phyloP scores from a whole-genome alignment of 2,888 invertebrate genomes.

The Camptogramma bilineatum region DNA sequence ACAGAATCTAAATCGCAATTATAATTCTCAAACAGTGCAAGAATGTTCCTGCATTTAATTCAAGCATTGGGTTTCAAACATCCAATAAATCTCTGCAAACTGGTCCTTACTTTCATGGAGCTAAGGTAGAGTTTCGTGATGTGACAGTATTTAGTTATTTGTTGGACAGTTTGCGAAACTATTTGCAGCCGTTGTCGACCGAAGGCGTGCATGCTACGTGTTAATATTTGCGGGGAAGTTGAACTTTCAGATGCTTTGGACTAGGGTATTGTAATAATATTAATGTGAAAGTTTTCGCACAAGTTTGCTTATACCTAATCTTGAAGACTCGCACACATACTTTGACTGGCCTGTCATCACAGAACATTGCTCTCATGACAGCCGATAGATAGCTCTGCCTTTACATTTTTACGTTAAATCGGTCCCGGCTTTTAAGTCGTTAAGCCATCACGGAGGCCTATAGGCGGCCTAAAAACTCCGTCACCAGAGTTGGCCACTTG shows the following conservation, averaged over 20 bases:
- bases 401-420: too few species aligned
- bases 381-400: too few species aligned
- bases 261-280: not conserved
- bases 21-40: not conserved
- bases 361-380: too few species aligned
- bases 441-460: too few species aligned
- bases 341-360: too few species aligned
- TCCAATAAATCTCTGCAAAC: not conserved
- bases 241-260: not conserved
- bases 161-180: conserved; percentile 61
- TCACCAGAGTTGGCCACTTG: too few species aligned
- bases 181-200: conserved; percentile 53
- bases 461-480: too few species aligned
- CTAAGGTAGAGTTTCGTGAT: not conserved
- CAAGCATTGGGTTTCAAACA: not conserved
- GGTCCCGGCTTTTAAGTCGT: too few species aligned
- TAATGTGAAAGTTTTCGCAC: not conserved
- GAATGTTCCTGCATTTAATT: conserved; percentile 1
- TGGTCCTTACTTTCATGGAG: not conserved
- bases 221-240: conserved; percentile 23
- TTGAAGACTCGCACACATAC: too few species aligned
- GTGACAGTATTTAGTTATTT: conserved; percentile 7
- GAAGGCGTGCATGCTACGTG: conserved; percentile 21
- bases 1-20: not conserved
- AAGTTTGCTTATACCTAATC: not conserved